These are phyloP conservation scores for Lontra canadensis DNA, from an alignment of 2,113 vertebrate species.

Conservation along the genomic window DNA sequence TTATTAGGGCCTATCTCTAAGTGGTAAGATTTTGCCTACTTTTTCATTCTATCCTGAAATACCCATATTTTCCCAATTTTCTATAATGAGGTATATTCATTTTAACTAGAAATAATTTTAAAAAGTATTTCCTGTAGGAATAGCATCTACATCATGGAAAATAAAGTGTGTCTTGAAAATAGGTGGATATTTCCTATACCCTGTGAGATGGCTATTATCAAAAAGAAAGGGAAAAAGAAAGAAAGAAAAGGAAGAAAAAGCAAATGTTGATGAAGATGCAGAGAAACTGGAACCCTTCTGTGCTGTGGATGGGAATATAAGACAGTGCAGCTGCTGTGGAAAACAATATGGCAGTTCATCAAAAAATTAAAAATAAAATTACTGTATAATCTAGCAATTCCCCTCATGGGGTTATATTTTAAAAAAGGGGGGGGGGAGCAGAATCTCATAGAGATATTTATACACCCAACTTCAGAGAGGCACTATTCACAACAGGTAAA, in stretches of 20 bases:
- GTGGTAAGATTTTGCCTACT: background rate
- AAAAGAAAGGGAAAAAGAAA: background rate
- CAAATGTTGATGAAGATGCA: background rate
- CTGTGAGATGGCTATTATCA: background rate
- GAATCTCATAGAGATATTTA: background rate
- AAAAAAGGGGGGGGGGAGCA: background rate
- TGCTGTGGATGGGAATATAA: background rate
- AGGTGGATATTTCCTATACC: background rate
- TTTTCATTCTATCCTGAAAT: background rate
- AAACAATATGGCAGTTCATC: background rate
- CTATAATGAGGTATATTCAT: background rate
- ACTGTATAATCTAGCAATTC: background rate
- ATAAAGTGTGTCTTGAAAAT: background rate
- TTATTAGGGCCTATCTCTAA: background rate
- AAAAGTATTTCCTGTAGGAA: background rate
- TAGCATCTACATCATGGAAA: background rate
- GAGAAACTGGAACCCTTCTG: background rate
- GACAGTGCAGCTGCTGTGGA: background rate
- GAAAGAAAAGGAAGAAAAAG: background rate
- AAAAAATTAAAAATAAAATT: background rate
- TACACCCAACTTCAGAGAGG: background rate
- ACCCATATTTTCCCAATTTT: background rate
- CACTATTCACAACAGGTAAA: background rate
- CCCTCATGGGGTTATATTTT: background rate
- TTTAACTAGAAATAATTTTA: background rate